Percentiles rank a stretch among this genome's conserved stretches.
Conservation (phyloP, 2,113 vertebrate species). For the Varanus komodoensis region DNA sequence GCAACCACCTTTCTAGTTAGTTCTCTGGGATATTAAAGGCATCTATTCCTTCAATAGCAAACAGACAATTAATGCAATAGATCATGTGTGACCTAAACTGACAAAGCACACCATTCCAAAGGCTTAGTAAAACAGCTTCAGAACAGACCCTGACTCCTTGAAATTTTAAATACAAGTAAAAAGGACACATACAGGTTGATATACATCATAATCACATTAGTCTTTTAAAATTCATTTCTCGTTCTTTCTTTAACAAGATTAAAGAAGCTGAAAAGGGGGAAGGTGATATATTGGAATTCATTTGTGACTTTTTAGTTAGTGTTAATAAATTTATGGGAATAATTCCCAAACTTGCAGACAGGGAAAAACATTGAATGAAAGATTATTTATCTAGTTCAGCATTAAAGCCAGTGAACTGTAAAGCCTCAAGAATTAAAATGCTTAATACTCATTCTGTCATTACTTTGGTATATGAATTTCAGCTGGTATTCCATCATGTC, state of each 20-base stretch:
- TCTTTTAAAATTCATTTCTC: not conserved
- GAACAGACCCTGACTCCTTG: not conserved
- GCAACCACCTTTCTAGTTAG: constrained; percentile 25
- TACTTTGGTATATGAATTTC: not conserved
- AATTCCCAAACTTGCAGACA: not conserved
- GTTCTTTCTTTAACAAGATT: not conserved
- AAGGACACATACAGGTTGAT: not conserved
- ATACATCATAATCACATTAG: constrained; percentile 7
- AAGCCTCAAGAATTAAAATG: not conserved
- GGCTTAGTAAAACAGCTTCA: not conserved
- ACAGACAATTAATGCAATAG: constrained; percentile 60
- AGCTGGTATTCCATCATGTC: not conserved
- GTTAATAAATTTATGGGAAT: not conserved
- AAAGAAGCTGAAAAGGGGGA: not conserved
- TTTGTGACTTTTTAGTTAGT: constrained; percentile 8
- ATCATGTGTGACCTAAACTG: constrained; percentile 41
- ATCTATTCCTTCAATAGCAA: constrained; percentile 35
- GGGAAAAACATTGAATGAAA: not conserved
- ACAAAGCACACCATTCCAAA: constrained; percentile 25
- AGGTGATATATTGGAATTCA: not conserved
- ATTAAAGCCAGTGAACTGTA: not conserved
- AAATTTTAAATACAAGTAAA: constrained; percentile 13
- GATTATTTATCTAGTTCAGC: not conserved
- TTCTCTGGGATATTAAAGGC: constrained; percentile 41
- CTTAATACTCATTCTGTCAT: not conserved